Evolutionary conservation across 1,140 invertebrate species (phyloP), one percentile per base, ranked within the genome.

Genomic region (Heliconius hermathena): DNA sequence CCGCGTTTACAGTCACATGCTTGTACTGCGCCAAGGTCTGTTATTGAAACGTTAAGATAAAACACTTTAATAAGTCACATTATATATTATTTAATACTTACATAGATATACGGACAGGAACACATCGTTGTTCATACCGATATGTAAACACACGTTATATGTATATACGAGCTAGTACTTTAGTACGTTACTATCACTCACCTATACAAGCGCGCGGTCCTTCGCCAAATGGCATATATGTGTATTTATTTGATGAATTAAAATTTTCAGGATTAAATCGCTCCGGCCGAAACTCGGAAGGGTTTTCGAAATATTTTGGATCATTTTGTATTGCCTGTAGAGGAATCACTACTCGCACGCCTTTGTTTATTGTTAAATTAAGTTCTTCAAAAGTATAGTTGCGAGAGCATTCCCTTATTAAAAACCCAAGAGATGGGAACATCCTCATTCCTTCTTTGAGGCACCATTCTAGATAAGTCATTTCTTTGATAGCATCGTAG

Each of bases 221-320:
- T 1, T 83, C 83, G 9, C 90, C 90, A 73, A 91, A 91, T 1
- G 90, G 90, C 41, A 91, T 77, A 71, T 90, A 91, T 5, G 84
- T 84, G 66, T 93, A 95, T n/a, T 87, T 95, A 80, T 95, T 85
- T 9, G 75, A 33, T 9, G 81, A 81, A 54, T 85, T 79, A 0
- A 87, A 54, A 54, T 90, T 85, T 49, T 95, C 92, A 0, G 91
- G 88, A 20, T 81, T 78, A 74, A 96, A 96, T 71, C 96, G 83
- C 77, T 96, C 95, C 0, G 96, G 96, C 73, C 95, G 88, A 80
- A 96, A 96, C 29, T 87, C 84, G 16, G 94, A 85, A 1, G 96
- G 96, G 20, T 95, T 88, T 0, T 92, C 91, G 85, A 95, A 96
- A 75, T 95, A 89, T 18, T 91, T 80, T 3, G 95, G 91, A 89